Evolutionary conservation across 2,888 invertebrate genomes (phyloP), one percentile per base, ranked within the genome.

Genomic region (Phlogophora meticulosa): DNA sequence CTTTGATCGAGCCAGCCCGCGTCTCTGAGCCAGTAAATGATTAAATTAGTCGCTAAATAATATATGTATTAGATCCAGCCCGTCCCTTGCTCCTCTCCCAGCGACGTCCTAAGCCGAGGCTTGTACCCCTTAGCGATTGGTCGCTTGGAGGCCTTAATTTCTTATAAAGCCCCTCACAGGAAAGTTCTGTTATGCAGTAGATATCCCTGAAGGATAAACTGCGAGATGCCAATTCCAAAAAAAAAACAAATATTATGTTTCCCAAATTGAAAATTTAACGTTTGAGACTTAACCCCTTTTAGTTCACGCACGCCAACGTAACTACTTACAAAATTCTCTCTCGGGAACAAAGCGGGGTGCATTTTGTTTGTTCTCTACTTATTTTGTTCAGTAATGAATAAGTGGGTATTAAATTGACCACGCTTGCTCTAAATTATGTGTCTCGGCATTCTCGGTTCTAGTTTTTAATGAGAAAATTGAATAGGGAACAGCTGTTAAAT

Each of bases 361-460:
- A 80, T 81, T 85, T 82, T 83, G 82, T 85, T 82, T 81, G 71
- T 72, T 72, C 61, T 72, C 71, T 65, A 60, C 67, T 72, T 76
- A 80, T 74, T 83, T 80, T 34, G 69, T 75, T 79, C 78, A 45
- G 78, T 79, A 80, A 80, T 81, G 71, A 84, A 85, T 80, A 81
- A 81, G 73, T 79, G 72, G 62, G 73, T 76, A 78, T 80, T 83
- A 76, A 82, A 83, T 78, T 74, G 76, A 82, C 74, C 74, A 66
- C 57, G 62, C 28, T 75, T 59, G 53, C 57, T 63, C 17, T 63
- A 56, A 77, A 55, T 74, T 68, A 72, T 69, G 45, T 40, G 49
- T 43, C 11, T 45, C 2, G 15, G 36, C 7, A 36, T 56, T 28
- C 28, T 28, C 28, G 28, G 28, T 5, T 2, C 28, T 28, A 10